Evolutionary conservation across 2,888 invertebrate genomes (phyloP).

Genomic region (Horisme vitalbata): DNA sequence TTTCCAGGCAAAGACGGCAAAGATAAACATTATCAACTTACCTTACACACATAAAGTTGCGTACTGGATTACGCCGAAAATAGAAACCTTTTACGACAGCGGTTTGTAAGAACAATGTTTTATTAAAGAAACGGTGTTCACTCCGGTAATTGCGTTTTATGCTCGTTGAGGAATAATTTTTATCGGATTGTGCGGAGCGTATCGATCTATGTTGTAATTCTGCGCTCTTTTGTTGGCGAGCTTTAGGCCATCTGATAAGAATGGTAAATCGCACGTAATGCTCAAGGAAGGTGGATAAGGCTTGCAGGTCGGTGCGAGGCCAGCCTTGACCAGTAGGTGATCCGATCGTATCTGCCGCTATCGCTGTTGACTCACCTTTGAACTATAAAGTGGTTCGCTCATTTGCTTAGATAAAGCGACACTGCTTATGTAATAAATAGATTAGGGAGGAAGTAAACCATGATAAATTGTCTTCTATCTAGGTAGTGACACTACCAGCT

Average conservation of each 20-base stretch:
- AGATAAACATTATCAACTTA: slow-evolving; percentile 10
- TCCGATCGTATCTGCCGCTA: slow-evolving; percentile 57
- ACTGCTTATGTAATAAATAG: slow-evolving; percentile 21
- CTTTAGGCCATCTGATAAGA: slow-evolving; percentile 74
- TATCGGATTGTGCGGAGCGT: slow-evolving; percentile 44
- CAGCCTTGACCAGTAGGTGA: slow-evolving; percentile 67
- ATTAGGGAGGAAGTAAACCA: too few relatives aligned
- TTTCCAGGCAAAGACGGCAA: too few relatives aligned
- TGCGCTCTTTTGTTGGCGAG: slow-evolving; percentile 63
- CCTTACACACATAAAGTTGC: slow-evolving; percentile 1
- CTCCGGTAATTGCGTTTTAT: slow-evolving; percentile 24
- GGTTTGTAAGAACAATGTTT: slow-evolving; percentile 1
- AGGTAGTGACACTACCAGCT: too few relatives aligned
- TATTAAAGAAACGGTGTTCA: slow-evolving; percentile 6
- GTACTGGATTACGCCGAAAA: neutral
- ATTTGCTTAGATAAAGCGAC: slow-evolving; percentile 48
- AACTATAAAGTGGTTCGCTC: slow-evolving; percentile 40
- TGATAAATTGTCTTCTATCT: too few relatives aligned
- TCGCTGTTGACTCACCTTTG: slow-evolving; percentile 48
- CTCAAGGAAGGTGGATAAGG: slow-evolving; percentile 58
- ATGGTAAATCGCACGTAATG: slow-evolving; percentile 76
- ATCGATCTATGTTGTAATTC: slow-evolving; percentile 67
- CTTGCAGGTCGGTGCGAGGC: slow-evolving; percentile 35
- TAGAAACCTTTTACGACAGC: slow-evolving; percentile 9
- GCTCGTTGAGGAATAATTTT: slow-evolving; percentile 32